Evolutionary conservation across 2,113 vertebrate genomes (phyloP).

Genomic region (Agelaius tricolor): DNA sequence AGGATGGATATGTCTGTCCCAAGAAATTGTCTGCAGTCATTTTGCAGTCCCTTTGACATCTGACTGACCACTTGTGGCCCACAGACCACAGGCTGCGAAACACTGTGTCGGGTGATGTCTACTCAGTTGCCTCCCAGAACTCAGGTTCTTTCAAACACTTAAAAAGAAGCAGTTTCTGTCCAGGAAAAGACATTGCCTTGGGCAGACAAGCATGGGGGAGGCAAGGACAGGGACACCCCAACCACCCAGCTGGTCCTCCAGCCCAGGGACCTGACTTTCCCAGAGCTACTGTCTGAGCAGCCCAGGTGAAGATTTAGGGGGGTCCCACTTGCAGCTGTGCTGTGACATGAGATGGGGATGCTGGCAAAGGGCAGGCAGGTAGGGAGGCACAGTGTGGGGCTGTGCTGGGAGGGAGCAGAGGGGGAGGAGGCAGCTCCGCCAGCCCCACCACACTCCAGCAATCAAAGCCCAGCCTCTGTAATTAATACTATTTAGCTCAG

Average conservation of each 20-base stretch:
- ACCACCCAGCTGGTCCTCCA: neutral
- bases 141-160: neutral
- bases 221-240: neutral
- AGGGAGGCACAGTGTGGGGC: fast-evolving
- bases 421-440: neutral
- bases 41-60: neutral
- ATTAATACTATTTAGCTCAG: conserved; percentile 74
- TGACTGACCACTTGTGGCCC: neutral
- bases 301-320: neutral
- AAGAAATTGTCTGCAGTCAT: neutral
- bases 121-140: neutral
- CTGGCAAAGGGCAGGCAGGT: neutral
- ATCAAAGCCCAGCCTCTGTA: conserved; percentile 71
- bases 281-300: neutral
- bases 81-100: neutral
- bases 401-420: neutral
- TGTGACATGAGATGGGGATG: neutral
- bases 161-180: neutral
- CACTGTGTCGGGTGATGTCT: neutral
- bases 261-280: neutral
- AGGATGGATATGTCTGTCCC: neutral
- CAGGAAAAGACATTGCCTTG: neutral
- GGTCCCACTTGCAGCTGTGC: neutral
- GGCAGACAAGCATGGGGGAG: neutral
- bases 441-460: conserved; percentile 66